These are phyloP conservation scores for Perodicticus potto DNA, from an alignment of 2,797 vertebrate species.

Conservation along the genomic window DNA sequence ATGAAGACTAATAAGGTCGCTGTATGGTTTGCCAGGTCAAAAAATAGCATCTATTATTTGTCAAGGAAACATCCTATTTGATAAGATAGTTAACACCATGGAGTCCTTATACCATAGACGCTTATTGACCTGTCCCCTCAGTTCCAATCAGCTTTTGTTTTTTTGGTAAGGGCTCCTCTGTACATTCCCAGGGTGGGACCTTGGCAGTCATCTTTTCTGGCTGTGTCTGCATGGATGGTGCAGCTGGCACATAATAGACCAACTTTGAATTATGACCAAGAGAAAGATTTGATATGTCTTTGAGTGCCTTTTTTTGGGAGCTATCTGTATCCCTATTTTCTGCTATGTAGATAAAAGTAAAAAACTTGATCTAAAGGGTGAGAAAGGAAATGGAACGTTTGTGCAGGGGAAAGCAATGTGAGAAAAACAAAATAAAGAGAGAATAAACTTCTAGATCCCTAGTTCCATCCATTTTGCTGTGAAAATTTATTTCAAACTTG, in stretches of 20 bases:
- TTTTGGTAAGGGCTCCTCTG: not conserved
- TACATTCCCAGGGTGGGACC: accelerated
- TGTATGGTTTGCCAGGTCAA: not conserved
- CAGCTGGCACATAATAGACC: not conserved
- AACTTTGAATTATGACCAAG: not conserved
- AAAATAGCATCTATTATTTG: not conserved
- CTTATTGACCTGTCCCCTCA: not conserved
- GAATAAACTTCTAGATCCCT: not conserved
- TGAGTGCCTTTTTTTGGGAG: not conserved
- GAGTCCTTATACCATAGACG: not conserved
- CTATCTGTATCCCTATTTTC: not conserved
- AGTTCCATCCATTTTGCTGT: not conserved
- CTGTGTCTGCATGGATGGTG: not conserved
- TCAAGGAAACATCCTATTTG: not conserved
- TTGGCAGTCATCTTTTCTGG: not conserved
- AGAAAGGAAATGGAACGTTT: not conserved
- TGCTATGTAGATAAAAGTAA: not conserved
- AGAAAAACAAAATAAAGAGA: not conserved
- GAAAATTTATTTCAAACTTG: not conserved
- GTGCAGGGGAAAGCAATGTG: not conserved
- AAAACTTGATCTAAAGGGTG: not conserved
- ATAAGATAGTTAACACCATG: not conserved
- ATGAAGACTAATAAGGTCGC: not conserved
- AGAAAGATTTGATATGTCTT: not conserved
- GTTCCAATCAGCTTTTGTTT: not conserved